Percentiles rank a stretch among this genome's conserved stretches.
Conservation (phyloP, 2,888 invertebrate genomes). For the Apodemia mormo region DNA sequence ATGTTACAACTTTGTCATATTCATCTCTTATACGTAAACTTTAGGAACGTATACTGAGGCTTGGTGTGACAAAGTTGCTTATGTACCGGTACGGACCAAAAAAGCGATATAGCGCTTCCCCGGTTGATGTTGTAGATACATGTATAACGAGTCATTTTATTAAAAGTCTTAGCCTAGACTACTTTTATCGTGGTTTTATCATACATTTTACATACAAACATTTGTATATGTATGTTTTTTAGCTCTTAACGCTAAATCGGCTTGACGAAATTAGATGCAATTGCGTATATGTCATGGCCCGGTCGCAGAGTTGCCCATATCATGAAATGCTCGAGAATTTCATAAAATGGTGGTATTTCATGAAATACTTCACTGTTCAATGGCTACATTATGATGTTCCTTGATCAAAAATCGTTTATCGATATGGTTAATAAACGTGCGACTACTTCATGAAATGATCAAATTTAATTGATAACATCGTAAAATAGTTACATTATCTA, state of each 20-base stretch:
- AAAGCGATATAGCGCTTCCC: conserved; percentile 50
- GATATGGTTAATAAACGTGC: no score
- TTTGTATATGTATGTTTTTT: background rate
- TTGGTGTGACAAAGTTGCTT: conserved; percentile 56
- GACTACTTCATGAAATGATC: no score
- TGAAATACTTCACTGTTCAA: no score
- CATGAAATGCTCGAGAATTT: no score
- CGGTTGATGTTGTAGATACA: conserved; percentile 52
- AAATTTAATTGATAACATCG: no score
- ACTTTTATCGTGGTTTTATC: background rate
- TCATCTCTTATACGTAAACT: conserved; percentile 31
- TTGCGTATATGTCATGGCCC: no score
- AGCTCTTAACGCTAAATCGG: conserved; percentile 16
- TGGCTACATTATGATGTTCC: no score
- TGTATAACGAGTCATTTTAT: conserved; percentile 42
- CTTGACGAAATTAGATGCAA: no score
- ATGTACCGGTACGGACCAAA: conserved; percentile 51
- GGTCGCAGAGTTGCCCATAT: no score
- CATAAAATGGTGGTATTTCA: no score
- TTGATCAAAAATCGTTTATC: no score
- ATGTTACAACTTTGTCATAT: conserved; percentile 53
- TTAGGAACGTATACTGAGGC: conserved; percentile 10
- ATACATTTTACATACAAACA: background rate
- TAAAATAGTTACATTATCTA: no score
- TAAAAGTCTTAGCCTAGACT: conserved; percentile 4